Conservation (phyloP, 2,797 vertebrate species). For the Passerculus sandwichensis region DNA sequence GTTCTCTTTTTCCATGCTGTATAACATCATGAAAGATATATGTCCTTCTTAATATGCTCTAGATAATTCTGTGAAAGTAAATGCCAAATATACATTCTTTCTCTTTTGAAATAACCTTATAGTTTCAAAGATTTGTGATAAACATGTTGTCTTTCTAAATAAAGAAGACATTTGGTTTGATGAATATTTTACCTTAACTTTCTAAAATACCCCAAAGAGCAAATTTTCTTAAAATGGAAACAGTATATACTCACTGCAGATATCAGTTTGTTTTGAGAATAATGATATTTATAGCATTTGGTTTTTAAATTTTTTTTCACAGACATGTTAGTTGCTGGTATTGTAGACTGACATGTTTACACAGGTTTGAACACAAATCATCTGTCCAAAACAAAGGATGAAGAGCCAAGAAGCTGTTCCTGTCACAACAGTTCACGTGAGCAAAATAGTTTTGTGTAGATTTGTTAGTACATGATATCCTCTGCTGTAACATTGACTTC, state of each 20-base stretch:
- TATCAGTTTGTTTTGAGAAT: not conserved
- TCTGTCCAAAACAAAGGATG: not conserved
- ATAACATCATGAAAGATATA: not conserved
- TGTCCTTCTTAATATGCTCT: not conserved
- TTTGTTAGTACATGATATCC: conserved; percentile 89
- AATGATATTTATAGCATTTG: not conserved
- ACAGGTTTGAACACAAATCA: not conserved
- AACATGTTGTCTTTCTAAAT: not conserved
- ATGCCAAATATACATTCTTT: not conserved
- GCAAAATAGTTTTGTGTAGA: not conserved
- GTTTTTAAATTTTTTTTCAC: not conserved
- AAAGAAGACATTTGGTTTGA: not conserved
- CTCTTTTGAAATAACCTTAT: not conserved
- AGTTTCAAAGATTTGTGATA: not conserved
- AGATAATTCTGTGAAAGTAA: not conserved
- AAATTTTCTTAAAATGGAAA: not conserved
- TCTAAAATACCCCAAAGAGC: not conserved
- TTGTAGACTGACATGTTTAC: not conserved
- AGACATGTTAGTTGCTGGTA: not conserved
- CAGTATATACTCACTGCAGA: not conserved
- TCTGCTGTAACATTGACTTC: conserved; percentile 88
- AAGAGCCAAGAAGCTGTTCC: not conserved
- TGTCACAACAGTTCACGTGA: not conserved
- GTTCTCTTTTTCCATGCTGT: not conserved
- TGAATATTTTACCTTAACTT: not conserved